A percentile compares a stretch with the other conserved stretches of the same genome.
Evolutionary conservation across 37 sponge, comb jelly and placozoan species (phyloP).

Genomic region (Cliona cf. orientalis): DNA sequence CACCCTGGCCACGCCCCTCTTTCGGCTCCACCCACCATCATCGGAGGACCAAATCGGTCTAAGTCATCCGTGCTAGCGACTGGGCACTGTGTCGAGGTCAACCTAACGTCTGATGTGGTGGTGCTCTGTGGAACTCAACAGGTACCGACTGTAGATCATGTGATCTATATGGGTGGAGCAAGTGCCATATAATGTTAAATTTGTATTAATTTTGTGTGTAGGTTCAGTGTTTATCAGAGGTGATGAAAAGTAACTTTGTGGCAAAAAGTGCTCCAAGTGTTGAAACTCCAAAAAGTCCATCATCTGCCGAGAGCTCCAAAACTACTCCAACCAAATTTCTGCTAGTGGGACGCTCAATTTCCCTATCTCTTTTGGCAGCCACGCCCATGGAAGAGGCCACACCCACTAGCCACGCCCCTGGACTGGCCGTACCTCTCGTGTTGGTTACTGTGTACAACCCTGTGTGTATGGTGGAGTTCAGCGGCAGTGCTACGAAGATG

Average conservation of each 20-base stretch:
- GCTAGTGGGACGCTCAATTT: not conserved
- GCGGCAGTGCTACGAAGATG: not conserved
- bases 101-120: conserved; percentile 35
- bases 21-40: not conserved
- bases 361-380: conserved; percentile 16
- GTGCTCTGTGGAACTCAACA: conserved; percentile 52
- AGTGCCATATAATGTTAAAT: not conserved
- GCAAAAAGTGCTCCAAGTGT: not conserved
- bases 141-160: conserved; percentile 7
- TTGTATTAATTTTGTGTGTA: not conserved
- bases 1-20: not conserved
- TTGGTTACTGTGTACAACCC: conserved; percentile 36
- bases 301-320: not conserved
- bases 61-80: conserved; percentile 17
- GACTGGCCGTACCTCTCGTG: conserved; percentile 27
- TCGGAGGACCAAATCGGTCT: not conserved
- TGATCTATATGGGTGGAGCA: not conserved
- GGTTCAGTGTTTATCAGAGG: conserved; percentile 23
- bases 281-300: not conserved
- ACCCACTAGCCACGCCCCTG: not conserved
- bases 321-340: not conserved
- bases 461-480: conserved; percentile 8
- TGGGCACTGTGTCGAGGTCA: conserved; percentile 53
- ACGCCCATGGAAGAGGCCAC: not conserved
- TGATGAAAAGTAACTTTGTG: not conserved